phyloP scores from a whole-genome alignment of 2,113 vertebrate species.

The Callocephalon fimbriatum region DNA sequence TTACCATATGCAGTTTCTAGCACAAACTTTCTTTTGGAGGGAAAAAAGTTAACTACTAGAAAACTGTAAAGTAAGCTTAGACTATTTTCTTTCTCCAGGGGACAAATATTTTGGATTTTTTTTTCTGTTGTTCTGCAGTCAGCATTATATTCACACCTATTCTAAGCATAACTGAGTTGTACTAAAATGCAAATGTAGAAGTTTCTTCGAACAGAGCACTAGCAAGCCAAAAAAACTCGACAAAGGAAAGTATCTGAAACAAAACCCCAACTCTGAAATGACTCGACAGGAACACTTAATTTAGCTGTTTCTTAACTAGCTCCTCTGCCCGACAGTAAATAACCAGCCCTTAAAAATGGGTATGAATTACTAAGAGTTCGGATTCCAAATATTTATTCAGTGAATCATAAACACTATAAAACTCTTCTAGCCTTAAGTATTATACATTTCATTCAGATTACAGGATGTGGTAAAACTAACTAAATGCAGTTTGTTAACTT shows the following conservation, averaged over 20 bases:
- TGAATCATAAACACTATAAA: constrained; percentile 77
- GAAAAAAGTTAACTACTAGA: background rate
- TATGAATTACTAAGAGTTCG: constrained; percentile 69
- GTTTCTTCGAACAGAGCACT: background rate
- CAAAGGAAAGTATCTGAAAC: constrained; percentile 7
- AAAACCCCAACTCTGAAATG: constrained; percentile 18
- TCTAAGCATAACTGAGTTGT: constrained; percentile 33
- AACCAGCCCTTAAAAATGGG: constrained; percentile 63
- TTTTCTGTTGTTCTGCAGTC: constrained; percentile 28
- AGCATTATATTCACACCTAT: constrained; percentile 7
- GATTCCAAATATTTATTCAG: constrained; percentile 73
- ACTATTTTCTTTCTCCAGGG: background rate
- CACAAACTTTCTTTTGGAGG: background rate
- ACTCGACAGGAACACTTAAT: background rate
- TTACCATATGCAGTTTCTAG: background rate
- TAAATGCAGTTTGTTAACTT: constrained; percentile 56
- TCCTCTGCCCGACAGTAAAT: constrained; percentile 64
- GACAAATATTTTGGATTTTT: background rate
- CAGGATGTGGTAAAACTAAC: constrained; percentile 65
- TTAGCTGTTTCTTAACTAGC: constrained; percentile 32
- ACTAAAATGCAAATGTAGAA: constrained; percentile 32
- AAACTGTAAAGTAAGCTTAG: background rate
- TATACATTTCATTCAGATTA: constrained; percentile 68
- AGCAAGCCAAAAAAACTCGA: background rate
- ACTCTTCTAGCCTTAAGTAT: constrained; percentile 58